phyloP scores from a whole-genome alignment of 2,888 invertebrate genomes.

The Mythimna ferrago region DNA sequence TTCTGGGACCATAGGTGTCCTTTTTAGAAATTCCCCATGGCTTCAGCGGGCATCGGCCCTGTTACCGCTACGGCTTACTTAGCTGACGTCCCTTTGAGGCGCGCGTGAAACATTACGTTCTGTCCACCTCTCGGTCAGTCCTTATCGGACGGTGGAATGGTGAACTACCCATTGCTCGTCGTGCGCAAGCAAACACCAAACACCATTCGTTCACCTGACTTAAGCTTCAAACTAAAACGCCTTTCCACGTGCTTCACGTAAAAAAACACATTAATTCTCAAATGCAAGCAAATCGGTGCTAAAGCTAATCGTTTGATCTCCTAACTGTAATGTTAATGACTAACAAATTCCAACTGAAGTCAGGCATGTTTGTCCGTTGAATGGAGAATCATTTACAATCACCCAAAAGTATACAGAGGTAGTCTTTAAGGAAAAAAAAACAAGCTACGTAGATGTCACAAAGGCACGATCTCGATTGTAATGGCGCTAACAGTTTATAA shows the following conservation, averaged over 20 bases:
- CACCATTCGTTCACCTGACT: slow-evolving; percentile 27
- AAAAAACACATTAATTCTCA: slow-evolving; percentile 21
- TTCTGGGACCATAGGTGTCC: too few relatives aligned
- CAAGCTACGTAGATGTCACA: slow-evolving; percentile 5
- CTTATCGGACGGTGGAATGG: too few relatives aligned
- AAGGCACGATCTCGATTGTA: slow-evolving; percentile 7
- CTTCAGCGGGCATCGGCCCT: too few relatives aligned
- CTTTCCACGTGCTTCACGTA: slow-evolving; percentile 12
- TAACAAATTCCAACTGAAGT: slow-evolving; percentile 25
- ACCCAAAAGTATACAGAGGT: not conserved
- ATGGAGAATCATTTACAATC: slow-evolving; percentile 15
- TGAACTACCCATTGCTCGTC: too few relatives aligned
- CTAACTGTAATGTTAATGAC: slow-evolving; percentile 41
- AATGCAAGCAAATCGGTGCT: slow-evolving; percentile 49
- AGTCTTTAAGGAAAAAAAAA: slow-evolving; percentile 14
- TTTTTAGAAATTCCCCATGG: too few relatives aligned
- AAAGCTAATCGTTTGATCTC: slow-evolving; percentile 43
- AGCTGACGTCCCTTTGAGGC: too few relatives aligned
- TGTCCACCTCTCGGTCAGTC: too few relatives aligned
- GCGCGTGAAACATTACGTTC: too few relatives aligned
- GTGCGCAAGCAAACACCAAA: too few relatives aligned
- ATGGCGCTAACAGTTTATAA: slow-evolving; percentile 11
- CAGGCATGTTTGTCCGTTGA: slow-evolving; percentile 14
- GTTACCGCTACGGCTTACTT: too few relatives aligned
- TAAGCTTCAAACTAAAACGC: slow-evolving; percentile 18